Evolutionary conservation across 2,888 invertebrate genomes (phyloP).

Genomic region (Rhopalosiphum nymphaeae): DNA sequence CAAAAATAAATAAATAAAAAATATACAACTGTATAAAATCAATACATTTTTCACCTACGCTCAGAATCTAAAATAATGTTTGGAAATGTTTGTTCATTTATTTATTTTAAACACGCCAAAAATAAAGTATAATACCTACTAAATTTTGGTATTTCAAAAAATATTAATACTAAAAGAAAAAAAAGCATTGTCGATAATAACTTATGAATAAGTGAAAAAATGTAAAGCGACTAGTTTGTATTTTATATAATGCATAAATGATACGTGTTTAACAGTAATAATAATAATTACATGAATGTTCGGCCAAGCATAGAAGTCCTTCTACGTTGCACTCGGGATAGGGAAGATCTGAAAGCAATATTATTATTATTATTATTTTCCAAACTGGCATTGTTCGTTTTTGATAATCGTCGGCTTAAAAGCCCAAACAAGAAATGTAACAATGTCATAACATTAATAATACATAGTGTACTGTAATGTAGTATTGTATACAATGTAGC

Average conservation of each 20-base stretch:
- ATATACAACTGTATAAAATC: not conserved
- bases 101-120: not conserved
- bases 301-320: conserved; percentile 69
- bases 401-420: not conserved
- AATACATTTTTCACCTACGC: too few relatives aligned
- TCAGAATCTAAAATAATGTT: not conserved
- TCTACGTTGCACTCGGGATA: conserved; percentile 68
- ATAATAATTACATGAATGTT: conserved; percentile 68
- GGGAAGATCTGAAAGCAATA: not conserved
- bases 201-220: not conserved
- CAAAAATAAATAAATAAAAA: not conserved
- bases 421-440: not conserved
- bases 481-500: not conserved
- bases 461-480: not conserved
- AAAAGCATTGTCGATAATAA: not conserved
- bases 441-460: not conserved
- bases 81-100: not conserved
- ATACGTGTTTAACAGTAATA: not conserved
- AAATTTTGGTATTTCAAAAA: not conserved
- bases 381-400: not conserved
- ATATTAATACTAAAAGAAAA: not conserved
- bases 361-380: not conserved
- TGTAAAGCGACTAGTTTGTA: not conserved
- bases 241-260: not conserved
- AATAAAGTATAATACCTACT: not conserved